phyloP scores from a whole-genome alignment of 2,113 vertebrate genomes.

The Meriones unguiculatus region DNA sequence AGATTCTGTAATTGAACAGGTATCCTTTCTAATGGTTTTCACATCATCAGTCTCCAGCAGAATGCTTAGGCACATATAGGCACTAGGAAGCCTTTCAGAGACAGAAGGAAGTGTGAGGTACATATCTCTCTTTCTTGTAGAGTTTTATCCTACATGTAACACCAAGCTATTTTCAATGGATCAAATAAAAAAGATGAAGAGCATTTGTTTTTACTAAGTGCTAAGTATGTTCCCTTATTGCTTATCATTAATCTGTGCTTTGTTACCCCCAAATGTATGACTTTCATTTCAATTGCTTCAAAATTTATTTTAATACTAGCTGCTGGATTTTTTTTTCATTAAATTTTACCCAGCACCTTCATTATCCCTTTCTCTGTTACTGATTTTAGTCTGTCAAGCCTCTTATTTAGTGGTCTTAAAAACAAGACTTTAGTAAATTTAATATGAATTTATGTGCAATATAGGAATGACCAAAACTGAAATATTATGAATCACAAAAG shows the following conservation, averaged over 20 bases:
- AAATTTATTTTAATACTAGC: constrained; percentile 39
- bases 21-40: neutral
- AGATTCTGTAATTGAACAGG: neutral
- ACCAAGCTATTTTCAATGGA: constrained; percentile 11
- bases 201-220: constrained; percentile 41
- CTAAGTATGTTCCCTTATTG: constrained; percentile 54
- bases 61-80: neutral
- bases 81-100: neutral
- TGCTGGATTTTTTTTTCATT: constrained; percentile 41
- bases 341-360: constrained; percentile 16
- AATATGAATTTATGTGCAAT: neutral
- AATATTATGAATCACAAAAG: neutral
- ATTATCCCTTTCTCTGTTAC: neutral
- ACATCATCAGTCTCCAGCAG: neutral
- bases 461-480: neutral
- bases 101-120: no score
- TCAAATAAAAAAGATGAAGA: constrained; percentile 2
- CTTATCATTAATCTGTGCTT: constrained; percentile 43
- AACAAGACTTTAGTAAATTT: constrained; percentile 8
- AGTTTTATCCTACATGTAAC: constrained; percentile 19
- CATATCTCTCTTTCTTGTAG: neutral
- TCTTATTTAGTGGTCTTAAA: constrained; percentile 21
- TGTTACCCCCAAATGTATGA: constrained; percentile 50
- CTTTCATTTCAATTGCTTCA: constrained; percentile 60
- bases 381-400: neutral